Conservation (phyloP, 2,888 invertebrate species). For the Cheilosia urbana region DNA sequence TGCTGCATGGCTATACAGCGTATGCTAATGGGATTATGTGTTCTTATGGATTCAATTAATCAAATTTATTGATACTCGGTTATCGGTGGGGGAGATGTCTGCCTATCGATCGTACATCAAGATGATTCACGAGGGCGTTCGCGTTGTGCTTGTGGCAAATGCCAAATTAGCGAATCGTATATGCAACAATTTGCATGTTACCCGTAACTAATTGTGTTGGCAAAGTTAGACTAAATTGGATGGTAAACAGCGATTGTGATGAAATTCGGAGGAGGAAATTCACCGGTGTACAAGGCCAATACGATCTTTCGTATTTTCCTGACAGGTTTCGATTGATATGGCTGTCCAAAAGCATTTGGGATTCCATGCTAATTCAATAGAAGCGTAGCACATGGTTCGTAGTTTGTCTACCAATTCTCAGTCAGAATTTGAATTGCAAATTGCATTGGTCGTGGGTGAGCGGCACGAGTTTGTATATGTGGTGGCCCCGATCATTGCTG, state of each 20-base stretch:
- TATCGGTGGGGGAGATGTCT: too few species aligned
- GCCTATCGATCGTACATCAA: background rate
- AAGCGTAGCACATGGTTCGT: background rate
- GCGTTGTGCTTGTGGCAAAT: background rate
- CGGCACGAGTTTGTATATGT: background rate
- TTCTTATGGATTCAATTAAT: constrained; percentile 30
- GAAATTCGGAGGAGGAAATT: background rate
- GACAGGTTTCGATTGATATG: background rate
- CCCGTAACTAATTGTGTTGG: background rate
- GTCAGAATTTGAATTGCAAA: constrained; percentile 12
- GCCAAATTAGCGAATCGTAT: background rate
- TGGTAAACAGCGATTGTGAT: background rate
- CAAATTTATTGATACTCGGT: constrained; percentile 25
- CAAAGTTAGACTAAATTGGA: background rate
- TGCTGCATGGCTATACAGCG: background rate
- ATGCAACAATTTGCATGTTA: constrained; percentile 10
- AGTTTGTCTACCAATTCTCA: constrained; percentile 5
- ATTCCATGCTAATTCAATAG: constrained; percentile 5
- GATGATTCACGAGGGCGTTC: background rate
- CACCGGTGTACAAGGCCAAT: background rate
- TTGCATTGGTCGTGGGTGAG: constrained; percentile 8
- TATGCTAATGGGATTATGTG: constrained; percentile 42
- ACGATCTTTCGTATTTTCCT: background rate
- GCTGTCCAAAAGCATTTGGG: background rate
- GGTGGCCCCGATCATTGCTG: background rate